phyloP scores from a whole-genome alignment of 92 coral and sea anemone genomes.

The Epizoanthus stellaris region DNA sequence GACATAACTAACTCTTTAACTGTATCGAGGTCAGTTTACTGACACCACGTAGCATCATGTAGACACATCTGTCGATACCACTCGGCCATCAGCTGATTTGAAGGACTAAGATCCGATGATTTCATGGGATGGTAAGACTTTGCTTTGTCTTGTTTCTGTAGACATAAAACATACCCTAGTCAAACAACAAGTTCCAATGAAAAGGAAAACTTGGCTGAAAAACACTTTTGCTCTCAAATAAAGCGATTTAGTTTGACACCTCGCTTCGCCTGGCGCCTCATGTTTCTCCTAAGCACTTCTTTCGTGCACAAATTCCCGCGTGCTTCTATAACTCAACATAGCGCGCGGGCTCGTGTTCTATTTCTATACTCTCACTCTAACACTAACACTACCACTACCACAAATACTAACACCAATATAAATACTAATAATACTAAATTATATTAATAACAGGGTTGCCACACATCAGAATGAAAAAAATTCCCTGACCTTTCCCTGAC shows the following conservation, averaged over 20 bases:
- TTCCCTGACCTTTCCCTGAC: too few relatives aligned
- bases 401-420: not conserved
- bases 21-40: conserved; percentile 16
- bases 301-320: too few relatives aligned
- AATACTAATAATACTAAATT: not conserved
- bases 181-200: not conserved
- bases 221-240: not conserved
- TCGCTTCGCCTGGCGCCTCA: too few relatives aligned
- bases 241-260: too few relatives aligned
- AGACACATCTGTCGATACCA: conserved; percentile 94
- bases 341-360: not conserved
- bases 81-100: conserved; percentile 84
- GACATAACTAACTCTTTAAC: too few relatives aligned
- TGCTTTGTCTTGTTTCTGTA: conserved; percentile 66
- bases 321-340: too few relatives aligned
- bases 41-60: conserved; percentile 81
- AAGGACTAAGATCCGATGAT: conserved; percentile 56
- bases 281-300: too few relatives aligned
- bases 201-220: not conserved
- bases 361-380: not conserved
- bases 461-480: too few relatives aligned
- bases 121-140: conserved; percentile 32
- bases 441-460: too few relatives aligned
- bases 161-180: not conserved
- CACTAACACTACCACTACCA: not conserved